These are phyloP conservation scores for Drosophila guanche DNA, from an alignment of 1,140 invertebrate genomes.

Conservation along the genomic window DNA sequence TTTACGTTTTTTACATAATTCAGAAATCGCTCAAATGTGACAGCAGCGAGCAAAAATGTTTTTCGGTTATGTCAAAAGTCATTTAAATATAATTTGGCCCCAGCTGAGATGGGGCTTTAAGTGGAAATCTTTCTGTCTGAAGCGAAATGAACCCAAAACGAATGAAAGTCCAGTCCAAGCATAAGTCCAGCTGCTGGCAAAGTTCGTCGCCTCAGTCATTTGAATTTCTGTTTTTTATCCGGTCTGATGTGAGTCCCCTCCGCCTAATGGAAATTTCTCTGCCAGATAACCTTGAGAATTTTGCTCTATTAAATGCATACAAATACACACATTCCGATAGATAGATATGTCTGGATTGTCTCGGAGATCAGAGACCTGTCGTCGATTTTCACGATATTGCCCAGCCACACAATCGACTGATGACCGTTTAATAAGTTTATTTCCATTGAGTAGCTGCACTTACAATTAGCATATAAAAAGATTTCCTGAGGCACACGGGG, in stretches of 20 bases:
- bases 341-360: neutral
- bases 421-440: slow-evolving; percentile 1
- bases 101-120: slow-evolving; percentile 37
- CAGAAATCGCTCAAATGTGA: slow-evolving; percentile 74
- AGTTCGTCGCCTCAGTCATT: slow-evolving; percentile 71
- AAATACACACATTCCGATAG: neutral
- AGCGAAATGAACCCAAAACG: slow-evolving; percentile 15
- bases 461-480: slow-evolving; percentile 26
- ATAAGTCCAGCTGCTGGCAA: slow-evolving; percentile 33
- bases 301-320: slow-evolving; percentile 1
- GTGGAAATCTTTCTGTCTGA: slow-evolving; percentile 22
- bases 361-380: neutral
- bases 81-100: slow-evolving; percentile 62
- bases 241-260: neutral
- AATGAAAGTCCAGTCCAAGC: slow-evolving; percentile 53
- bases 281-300: slow-evolving; percentile 6
- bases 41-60: slow-evolving; percentile 26
- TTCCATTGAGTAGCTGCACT: slow-evolving; percentile 33
- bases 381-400: slow-evolving; percentile 40
- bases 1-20: slow-evolving; percentile 48
- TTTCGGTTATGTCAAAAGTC: slow-evolving; percentile 60
- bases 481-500: slow-evolving; percentile 6
- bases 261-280: slow-evolving; percentile 5
- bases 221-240: slow-evolving; percentile 24
- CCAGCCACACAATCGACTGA: neutral